These are phyloP conservation scores for Drosophila asahinai DNA, from an alignment of 1,140 invertebrate species.

Conservation along the genomic window DNA sequence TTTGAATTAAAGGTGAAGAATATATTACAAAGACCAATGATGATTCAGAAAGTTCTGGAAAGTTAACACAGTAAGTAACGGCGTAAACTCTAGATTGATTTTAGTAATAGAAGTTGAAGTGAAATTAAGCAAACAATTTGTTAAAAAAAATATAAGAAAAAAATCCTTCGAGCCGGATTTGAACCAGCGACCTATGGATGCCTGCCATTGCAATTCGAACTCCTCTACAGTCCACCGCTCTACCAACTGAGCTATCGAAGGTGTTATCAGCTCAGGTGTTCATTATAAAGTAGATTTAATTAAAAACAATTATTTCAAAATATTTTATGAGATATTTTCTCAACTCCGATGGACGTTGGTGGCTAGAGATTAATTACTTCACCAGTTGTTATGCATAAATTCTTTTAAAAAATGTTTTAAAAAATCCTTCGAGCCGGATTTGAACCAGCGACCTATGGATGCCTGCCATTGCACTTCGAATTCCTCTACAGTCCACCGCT, in stretches of 20 bases:
- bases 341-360: too few relatives aligned
- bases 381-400: too few relatives aligned
- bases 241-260: conserved; percentile 95
- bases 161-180: conserved; percentile 90
- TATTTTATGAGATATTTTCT: too few relatives aligned
- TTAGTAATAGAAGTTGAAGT: too few relatives aligned
- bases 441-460: conserved; percentile 91
- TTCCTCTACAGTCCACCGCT: conserved; percentile 92
- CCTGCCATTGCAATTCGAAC: conserved; percentile 41
- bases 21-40: too few relatives aligned
- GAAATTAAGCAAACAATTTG: too few relatives aligned
- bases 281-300: background rate
- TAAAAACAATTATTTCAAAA: too few relatives aligned
- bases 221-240: conserved; percentile 93
- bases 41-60: too few relatives aligned
- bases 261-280: conserved; percentile 59
- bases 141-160: background rate
- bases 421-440: conserved; percentile 89
- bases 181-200: conserved; percentile 91
- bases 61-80: too few relatives aligned
- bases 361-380: too few relatives aligned
- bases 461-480: conserved; percentile 42
- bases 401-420: too few relatives aligned
- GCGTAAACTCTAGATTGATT: too few relatives aligned
- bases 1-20: background rate